These are phyloP conservation scores for Lamellibrachia columna DNA, from an alignment of 2,888 invertebrate species.

Conservation along the genomic window DNA sequence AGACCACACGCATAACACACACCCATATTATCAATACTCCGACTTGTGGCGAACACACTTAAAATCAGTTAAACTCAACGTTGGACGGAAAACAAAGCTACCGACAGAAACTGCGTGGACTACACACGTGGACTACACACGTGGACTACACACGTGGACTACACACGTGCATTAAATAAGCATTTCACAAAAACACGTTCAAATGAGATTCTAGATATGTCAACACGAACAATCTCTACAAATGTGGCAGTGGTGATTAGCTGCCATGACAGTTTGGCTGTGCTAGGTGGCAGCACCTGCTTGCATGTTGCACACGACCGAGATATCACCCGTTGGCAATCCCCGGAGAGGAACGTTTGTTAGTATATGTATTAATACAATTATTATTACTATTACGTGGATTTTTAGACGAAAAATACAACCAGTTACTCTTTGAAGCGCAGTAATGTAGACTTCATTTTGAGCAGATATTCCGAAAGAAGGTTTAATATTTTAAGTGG, in stretches of 20 bases:
- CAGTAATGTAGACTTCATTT: too few species aligned
- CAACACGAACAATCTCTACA: slow-evolving; percentile 6
- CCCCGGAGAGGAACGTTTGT: not conserved
- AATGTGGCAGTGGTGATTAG: not conserved
- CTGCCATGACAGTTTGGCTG: slow-evolving; percentile 6
- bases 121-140: slow-evolving; percentile 9
- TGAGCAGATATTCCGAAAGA: too few species aligned
- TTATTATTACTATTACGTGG: not conserved
- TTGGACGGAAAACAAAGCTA: slow-evolving; percentile 16
- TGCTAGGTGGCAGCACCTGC: slow-evolving; percentile 6
- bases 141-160: not conserved
- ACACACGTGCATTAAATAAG: slow-evolving; percentile 11
- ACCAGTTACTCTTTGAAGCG: not conserved
- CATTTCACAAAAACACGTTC: slow-evolving; percentile 8
- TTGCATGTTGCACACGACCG: slow-evolving; percentile 16
- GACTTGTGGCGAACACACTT: not conserved
- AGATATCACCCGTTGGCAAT: not conserved
- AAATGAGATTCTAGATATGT: slow-evolving; percentile 16
- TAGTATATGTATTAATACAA: not conserved
- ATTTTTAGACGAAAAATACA: not conserved
- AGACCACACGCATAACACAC: too few species aligned
- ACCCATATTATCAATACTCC: not conserved
- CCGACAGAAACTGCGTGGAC: not conserved
- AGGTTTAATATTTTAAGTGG: too few species aligned
- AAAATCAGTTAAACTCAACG: not conserved